Evolutionary conservation across 2,888 invertebrate genomes (phyloP), one percentile per base, ranked within the genome.

Genomic region (Cheilosia pagana): DNA sequence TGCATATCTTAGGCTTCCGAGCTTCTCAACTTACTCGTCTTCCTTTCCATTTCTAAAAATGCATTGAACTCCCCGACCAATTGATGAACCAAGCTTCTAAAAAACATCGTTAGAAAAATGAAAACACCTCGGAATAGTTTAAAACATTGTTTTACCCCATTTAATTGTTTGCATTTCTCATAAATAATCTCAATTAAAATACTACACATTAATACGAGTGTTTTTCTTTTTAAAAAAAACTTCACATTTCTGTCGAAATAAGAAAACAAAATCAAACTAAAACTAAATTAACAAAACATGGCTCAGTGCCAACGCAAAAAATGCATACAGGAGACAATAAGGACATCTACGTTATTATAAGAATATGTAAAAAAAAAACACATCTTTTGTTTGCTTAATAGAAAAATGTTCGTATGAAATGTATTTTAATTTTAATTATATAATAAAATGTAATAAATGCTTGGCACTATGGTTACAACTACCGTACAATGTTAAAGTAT

Each of bases 401-500:
- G 12, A 19, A 57, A 55, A 57, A 55, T 31, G 12, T 23, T 52
- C 6, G 28, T 28, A 16, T 31, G 53, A 53, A 53, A 21, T 50
- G 57, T 31, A 35, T n/a, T 25, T 45, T 39, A 59, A 21, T 19
- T 10, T 28, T 31, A 6, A 55, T 8, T 21, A 43, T 25, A 48
- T 48, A 62, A 28, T 16, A 45, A 55, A 55, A 55, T 68, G 45
- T 63, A 52, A 52, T 68, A 70, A 85, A 81, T 83, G 87, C 86
- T 87, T 87, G 86, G 86, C 87, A 86, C 87, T 87, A 87, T 55
- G 77, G 74, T 81, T 85, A 76, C 60, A 65, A 60, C 67, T 81
- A 76, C 41, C 43, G 45, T 23, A 25, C 23, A 39, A 16, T 53
- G 23, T 65, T 45, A 21, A 45, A 53, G 31, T 55, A 59, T 53